Base-by-base conservation (phyloP, 1,140 invertebrate genomes). In the Zophobas atratus region DNA sequence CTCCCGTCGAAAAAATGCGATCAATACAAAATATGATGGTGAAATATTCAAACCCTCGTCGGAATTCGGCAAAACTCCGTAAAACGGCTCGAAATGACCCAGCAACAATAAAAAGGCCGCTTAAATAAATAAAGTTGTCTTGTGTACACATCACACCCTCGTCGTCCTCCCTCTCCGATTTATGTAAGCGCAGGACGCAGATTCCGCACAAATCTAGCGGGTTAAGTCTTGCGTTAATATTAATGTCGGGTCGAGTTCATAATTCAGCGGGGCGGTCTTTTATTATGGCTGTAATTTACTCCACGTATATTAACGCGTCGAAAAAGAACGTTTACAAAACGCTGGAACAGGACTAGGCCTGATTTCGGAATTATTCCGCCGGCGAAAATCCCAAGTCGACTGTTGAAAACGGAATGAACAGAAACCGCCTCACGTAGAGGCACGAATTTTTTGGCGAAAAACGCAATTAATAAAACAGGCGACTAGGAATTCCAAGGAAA, bases 181-280 rank as follows among this genome's bases (percentile, higher is more conserved):
- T 36, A 36, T 57, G 5, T 34, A 57, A 6, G 3, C 32, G 49
- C 4, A 53, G 49, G 55, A 57, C 43, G 51, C 51, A 53, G 51
- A 53, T 43, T 63, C 57, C 36, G 57, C 57, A 63, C 60, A 67
- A 32, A 67, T 67, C 60, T 67, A 43, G 39, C 39, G 39, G 39
- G 60, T 67, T 67, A 67, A 67, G 60, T 67, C 60, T 67, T 67
- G 60, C 60, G 60, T 67, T 67, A 67, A 67, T 67, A 67, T 67
- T 67, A 67, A 67, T 67, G 60, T 67, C 60, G 60, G 60, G 60
- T 67, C 60, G 60, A 46, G 60, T 67, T 67, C 60, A 67, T 67
- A 67, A 67, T 67, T 67, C 60, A 67, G 39, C 38, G 6, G 8
- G 39, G 39, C 60, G 60, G 60, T 46, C 60, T 67, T 67, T 67